A percentile compares a stretch with the other conserved stretches of the same genome.
Conservation (phyloP, 2,888 invertebrate species). For the Esperia sulphurella region DNA sequence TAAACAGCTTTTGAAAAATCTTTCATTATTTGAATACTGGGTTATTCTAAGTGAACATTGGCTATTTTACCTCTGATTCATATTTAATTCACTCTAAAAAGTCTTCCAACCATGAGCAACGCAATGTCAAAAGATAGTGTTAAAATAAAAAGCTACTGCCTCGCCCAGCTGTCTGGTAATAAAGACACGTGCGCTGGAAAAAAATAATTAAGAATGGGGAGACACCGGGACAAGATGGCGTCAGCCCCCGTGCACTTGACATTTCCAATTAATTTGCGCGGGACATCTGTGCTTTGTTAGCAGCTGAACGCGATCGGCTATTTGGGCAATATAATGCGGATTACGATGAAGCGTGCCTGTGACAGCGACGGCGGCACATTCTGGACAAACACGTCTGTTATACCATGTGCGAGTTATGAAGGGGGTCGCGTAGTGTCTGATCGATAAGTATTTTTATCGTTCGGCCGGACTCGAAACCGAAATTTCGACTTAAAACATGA, state of each 20-base stretch:
- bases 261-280: constrained; percentile 78
- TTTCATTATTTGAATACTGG: too few species aligned
- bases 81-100: constrained; percentile 7
- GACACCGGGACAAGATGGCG: constrained; percentile 58
- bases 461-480: too few species aligned
- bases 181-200: constrained; percentile 69
- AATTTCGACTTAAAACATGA: neutral
- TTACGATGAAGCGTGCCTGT: constrained; percentile 46
- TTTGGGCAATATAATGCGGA: constrained; percentile 56
- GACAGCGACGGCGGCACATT: constrained; percentile 20
- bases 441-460: neutral
- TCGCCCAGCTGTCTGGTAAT: constrained; percentile 69
- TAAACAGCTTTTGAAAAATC: too few species aligned
- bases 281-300: constrained; percentile 71
- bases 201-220: constrained; percentile 53
- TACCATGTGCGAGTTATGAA: constrained; percentile 14
- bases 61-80: too few species aligned
- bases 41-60: too few species aligned
- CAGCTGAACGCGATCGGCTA: constrained; percentile 63
- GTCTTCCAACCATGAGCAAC: constrained; percentile 26
- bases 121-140: too few species aligned
- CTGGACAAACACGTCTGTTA: constrained; percentile 24
- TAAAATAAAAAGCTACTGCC: constrained; percentile 9
- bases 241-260: constrained; percentile 68
- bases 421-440: neutral